Conservation (phyloP, 2,888 invertebrate genomes). For the Hydroisotoma schaefferi region DNA sequence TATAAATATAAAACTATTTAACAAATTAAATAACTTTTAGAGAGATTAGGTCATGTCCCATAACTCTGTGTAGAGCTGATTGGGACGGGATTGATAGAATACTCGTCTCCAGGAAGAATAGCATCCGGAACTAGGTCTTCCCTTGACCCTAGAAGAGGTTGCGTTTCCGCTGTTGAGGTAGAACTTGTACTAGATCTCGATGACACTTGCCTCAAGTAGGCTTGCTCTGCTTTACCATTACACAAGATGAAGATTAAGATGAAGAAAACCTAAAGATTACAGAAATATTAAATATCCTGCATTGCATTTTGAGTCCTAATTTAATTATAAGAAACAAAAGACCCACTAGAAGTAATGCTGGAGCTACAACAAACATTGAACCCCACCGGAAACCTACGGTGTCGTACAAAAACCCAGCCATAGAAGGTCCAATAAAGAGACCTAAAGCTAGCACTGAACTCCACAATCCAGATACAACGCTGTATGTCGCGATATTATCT, state of each 20-base stretch:
- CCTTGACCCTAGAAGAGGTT: background rate
- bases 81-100: background rate
- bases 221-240: slow-evolving; percentile 1
- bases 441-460: slow-evolving; percentile 85
- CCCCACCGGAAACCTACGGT: slow-evolving; percentile 59
- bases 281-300: background rate
- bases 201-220: background rate
- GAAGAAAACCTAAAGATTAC: background rate
- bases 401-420: slow-evolving; percentile 70
- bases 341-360: slow-evolving; percentile 51
- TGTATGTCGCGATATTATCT: slow-evolving; percentile 82
- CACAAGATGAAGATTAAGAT: background rate
- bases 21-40: too few relatives aligned
- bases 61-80: too few relatives aligned
- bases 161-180: background rate
- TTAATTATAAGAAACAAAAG: background rate
- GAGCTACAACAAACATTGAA: slow-evolving; percentile 51
- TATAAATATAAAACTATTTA: too few relatives aligned
- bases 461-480: slow-evolving; percentile 83
- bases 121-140: slow-evolving; percentile 3
- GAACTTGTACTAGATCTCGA: background rate
- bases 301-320: background rate
- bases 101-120: background rate
- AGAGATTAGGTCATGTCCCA: too few relatives aligned
- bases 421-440: slow-evolving; percentile 70